Conservation (phyloP, 2,113 vertebrate genomes). For the Origma solitaria region DNA sequence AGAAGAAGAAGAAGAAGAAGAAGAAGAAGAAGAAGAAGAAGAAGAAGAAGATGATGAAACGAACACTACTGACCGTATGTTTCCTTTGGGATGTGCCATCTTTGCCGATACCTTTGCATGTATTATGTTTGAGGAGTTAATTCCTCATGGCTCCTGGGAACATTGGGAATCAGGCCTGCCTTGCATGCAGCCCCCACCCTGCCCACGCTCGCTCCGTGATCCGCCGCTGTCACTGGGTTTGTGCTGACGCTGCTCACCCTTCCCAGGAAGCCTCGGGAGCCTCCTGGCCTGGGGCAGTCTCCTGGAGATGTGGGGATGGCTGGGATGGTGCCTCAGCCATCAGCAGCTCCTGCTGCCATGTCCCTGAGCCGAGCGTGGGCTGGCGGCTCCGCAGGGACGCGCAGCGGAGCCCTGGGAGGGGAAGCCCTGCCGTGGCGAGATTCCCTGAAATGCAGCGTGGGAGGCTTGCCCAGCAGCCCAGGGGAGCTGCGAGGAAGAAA, state of each 20-base stretch:
- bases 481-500: neutral
- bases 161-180: neutral
- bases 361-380: fast-evolving
- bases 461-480: neutral
- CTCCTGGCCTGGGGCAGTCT: neutral
- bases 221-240: fast-evolving
- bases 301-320: neutral
- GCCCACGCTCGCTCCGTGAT: fast-evolving
- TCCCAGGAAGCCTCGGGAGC: neutral
- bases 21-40: neutral
- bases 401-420: fast-evolving
- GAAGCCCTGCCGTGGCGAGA: neutral
- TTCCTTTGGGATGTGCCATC: neutral
- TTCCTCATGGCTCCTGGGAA: neutral
- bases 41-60: neutral
- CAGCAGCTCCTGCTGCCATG: neutral
- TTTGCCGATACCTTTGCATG: neutral
- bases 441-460: neutral
- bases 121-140: neutral
- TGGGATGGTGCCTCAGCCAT: neutral
- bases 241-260: neutral
- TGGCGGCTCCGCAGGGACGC: fast-evolving
- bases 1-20: neutral
- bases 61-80: neutral
- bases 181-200: neutral